Evolutionary conservation across 2,113 vertebrate genomes (phyloP).

Genomic region (Nothoprocta perdicaria): DNA sequence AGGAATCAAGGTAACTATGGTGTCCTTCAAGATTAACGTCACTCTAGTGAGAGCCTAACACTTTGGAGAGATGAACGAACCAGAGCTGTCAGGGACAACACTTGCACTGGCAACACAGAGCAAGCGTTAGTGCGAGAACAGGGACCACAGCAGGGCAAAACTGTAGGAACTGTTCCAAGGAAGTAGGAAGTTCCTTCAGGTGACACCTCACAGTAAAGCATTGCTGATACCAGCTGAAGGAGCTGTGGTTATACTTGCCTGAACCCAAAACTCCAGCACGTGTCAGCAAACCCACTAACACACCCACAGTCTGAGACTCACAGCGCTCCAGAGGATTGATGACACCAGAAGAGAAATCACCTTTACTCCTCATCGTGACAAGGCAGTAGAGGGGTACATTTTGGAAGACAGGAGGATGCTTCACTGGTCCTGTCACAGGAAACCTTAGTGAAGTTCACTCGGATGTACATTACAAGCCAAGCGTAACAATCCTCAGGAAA

Average conservation of each 20-base stretch:
- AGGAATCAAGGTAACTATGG: background rate
- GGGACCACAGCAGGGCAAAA: background rate
- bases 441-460: background rate
- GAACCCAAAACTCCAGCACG: background rate
- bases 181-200: background rate
- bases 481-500: background rate
- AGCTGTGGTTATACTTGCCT: background rate
- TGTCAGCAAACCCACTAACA: background rate
- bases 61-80: background rate
- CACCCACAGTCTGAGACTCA: background rate
- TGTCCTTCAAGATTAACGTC: background rate
- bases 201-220: background rate
- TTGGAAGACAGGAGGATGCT: background rate
- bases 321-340: background rate
- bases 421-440: background rate
- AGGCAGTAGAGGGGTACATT: background rate
- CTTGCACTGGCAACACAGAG: background rate
- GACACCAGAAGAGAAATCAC: accelerated
- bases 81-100: background rate
- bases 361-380: accelerated
- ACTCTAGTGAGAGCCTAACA: background rate
- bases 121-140: background rate
- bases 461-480: background rate
- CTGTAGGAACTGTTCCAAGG: no score
- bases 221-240: accelerated